Evolutionary conservation across 1,140 invertebrate genomes (phyloP).

Genomic region (Bombus sylvicola): DNA sequence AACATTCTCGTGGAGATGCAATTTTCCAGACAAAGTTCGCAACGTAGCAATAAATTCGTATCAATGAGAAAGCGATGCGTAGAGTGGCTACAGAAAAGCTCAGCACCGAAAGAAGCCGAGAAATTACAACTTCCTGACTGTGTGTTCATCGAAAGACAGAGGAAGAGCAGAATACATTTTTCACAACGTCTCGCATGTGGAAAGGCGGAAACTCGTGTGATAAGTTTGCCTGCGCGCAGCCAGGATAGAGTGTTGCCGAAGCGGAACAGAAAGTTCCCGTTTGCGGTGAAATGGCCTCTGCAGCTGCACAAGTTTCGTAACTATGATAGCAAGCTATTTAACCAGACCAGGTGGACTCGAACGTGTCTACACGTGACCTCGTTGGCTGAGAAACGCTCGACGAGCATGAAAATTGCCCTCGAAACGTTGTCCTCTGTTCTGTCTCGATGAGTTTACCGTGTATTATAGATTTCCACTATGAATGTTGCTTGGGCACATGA

Average conservation of each 20-base stretch:
- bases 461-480: no score
- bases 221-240: not conserved
- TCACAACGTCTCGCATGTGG: not conserved
- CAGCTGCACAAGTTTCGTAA: constrained; percentile 3
- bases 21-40: not conserved
- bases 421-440: not conserved
- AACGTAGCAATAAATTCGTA: not conserved
- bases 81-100: no score
- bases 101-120: no score
- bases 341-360: constrained; percentile 8
- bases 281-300: not conserved
- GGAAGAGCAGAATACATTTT: not conserved
- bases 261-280: constrained; percentile 5
- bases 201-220: not conserved
- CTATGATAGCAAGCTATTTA: constrained; percentile 6
- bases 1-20: not conserved
- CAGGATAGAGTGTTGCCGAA: constrained; percentile 2
- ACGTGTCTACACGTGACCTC: not conserved
- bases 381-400: not conserved
- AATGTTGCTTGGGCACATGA: no score
- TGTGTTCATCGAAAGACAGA: not conserved
- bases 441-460: no score
- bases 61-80: not conserved
- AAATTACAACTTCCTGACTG: not conserved
- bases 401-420: constrained; percentile 3